A percentile compares a stretch with the other conserved stretches of the same genome.
phyloP scores from a whole-genome alignment of 2,113 vertebrate genomes.

The Eulemur macaco region DNA sequence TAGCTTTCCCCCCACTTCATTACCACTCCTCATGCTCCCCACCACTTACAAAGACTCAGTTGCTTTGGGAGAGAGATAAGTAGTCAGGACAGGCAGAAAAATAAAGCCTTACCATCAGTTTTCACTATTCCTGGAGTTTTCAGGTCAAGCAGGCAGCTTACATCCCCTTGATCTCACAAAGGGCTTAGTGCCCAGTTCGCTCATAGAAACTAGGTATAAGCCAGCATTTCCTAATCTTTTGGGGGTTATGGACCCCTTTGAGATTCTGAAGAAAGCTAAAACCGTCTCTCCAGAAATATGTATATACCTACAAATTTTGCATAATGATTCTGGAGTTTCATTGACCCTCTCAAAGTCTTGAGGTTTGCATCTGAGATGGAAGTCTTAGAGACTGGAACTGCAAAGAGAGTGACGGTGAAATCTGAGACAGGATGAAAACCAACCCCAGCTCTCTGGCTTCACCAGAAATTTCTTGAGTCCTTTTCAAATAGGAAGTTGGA shows the following conservation, averaged over 20 bases:
- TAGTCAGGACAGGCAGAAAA: not conserved
- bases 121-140: slow-evolving; percentile 28
- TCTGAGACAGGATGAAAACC: not conserved
- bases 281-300: not conserved
- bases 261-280: slow-evolving; percentile 19
- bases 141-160: not conserved
- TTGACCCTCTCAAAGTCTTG: not conserved
- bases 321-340: not conserved
- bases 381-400: not conserved
- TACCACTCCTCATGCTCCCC: not conserved
- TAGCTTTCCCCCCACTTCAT: slow-evolving; percentile 23
- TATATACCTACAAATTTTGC: not conserved
- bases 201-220: not conserved
- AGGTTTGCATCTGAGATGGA: slow-evolving; percentile 6
- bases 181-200: not conserved
- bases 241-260: not conserved
- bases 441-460: not conserved
- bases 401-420: not conserved
- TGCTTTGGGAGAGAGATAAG: not conserved
- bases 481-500: slow-evolving; percentile 1
- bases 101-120: not conserved
- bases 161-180: slow-evolving; percentile 19
- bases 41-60: slow-evolving; percentile 24
- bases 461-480: not conserved
- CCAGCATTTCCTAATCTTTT: not conserved